Evolutionary conservation across 2,888 invertebrate species (phyloP), one percentile per base, ranked within the genome.

Genomic region (Cantharis rustica): DNA sequence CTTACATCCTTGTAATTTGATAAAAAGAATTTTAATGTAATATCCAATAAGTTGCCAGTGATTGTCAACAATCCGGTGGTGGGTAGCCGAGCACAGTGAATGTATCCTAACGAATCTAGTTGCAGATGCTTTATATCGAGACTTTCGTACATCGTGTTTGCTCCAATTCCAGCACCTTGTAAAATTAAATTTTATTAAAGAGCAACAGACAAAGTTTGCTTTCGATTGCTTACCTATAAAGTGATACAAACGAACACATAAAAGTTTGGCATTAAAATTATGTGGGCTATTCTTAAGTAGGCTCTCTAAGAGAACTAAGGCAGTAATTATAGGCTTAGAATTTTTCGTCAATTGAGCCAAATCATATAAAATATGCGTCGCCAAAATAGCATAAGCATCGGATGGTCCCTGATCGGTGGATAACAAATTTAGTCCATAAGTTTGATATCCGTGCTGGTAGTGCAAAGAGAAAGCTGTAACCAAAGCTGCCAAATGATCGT

Each of bases 101-200:
- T 89, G 89, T 95, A 96, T 81, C 98, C 96, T 86, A 98, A 89
- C 0, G 98, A 96, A 87, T 98, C 96, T 86, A 97, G 90, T 88
- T 98, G 98, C 82, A 98, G 93, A 88, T 98, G 97, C 88, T 98
- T 98, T 75, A 96, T 92, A 85, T 98, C 98, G 85, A 98, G 89
- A 72, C 92, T 91, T 81, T 93, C 93, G 88, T 95, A 95, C 83
- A 94, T 90, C 71, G 90, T 90, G 83, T 94, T 93, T 27, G 96
- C 95, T 1, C 94, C 94, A 69, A 92, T 87, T 20, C 93, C 92
- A 81, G 94, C 95, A 78, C 96, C 96, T 90, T 47, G n/a, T 47
- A 88, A 83, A 86, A 88, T 27, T n/a, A 70, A 61, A 31, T 17
- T 31, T 61, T 69, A 27, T 16, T 16, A 2, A 16, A 63, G 10